A percentile compares a stretch with the other conserved stretches of the same genome.
Conservation (phyloP, 2,797 vertebrate species). For the Spheniscus humboldti region DNA sequence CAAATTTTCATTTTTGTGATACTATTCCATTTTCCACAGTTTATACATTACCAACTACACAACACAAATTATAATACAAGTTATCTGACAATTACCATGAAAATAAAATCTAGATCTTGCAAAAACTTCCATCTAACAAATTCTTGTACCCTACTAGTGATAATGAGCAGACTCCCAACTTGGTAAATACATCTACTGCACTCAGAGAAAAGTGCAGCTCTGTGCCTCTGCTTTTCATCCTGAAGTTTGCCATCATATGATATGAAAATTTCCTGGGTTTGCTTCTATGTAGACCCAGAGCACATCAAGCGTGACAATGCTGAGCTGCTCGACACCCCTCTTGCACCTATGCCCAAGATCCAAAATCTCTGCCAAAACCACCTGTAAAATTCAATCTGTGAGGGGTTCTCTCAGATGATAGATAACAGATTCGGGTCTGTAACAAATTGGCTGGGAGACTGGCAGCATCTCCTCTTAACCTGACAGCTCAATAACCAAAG, state of each 20-base stretch:
- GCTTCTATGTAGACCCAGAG: background rate
- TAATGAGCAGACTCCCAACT: background rate
- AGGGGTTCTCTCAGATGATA: background rate
- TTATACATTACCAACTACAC: background rate
- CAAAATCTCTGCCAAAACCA: background rate
- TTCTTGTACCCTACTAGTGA: background rate
- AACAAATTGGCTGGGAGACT: background rate
- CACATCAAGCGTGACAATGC: fast-evolving
- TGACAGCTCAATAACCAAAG: background rate
- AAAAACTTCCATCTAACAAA: background rate
- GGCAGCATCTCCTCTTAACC: background rate
- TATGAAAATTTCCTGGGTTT: background rate
- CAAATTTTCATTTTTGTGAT: background rate
- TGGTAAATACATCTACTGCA: background rate
- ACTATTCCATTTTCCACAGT: background rate
- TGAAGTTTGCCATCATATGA: background rate
- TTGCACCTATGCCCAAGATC: background rate
- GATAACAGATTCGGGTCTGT: background rate
- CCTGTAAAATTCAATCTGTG: fast-evolving
- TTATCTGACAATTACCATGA: background rate
- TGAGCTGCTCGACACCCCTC: background rate
- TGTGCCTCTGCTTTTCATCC: background rate
- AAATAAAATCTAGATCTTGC: background rate
- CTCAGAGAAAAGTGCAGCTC: background rate
- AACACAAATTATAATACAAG: background rate